Evolutionary conservation across 2,797 vertebrate genomes (phyloP), one percentile per base, ranked within the genome.

Genomic region (Falco cherrug): DNA sequence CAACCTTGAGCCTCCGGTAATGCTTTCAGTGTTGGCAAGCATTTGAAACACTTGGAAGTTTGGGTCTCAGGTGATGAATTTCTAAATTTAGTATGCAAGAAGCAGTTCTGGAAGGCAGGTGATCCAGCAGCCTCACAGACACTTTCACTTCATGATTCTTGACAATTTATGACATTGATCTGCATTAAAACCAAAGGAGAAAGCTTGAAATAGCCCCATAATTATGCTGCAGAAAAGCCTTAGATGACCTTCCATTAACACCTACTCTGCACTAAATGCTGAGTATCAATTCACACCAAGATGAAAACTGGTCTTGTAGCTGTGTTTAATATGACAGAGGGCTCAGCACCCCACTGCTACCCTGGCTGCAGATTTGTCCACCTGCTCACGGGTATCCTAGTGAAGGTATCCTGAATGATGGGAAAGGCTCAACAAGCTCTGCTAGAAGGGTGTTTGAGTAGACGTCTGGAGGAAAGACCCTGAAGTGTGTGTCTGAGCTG

Each of bases 201-300:
- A 95, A 95, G 77, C 95, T 87, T 80, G 79, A 95, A 96, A 95
- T 89, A 95, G 92, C 33, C 64, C 74, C 74, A 76, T 88, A 93
- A 95, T 94, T 82, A 89, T 63, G 77, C 94, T 61, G 77, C 59
- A 87, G 87, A 71, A 91, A 91, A 82, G 67, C 83, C 87, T 95
- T 76, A 71, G 50, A 16, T 87, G 89, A 96, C 96, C 94, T 92
- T 90, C 92, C 92, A 95, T 97, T 97, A 97, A 91, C 87, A 91
- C 48, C 77, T 81, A 88, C 81, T 93, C 84, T 48, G 50, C 53
- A 71, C 37, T 89, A 90, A 89, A 85, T 51, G 81, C 65, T 71
- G 64, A 95, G 51, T 64, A 90, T 65, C 68, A 89, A 21, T 89
- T 92, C 64, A 43, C 16, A 31, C 37, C 11, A 26, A 77, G 61